Percentiles rank a stretch among this genome's conserved stretches.
These are phyloP conservation scores for Therioaphis trifolii DNA, from an alignment of 2,888 invertebrate genomes.

Conservation along the genomic window DNA sequence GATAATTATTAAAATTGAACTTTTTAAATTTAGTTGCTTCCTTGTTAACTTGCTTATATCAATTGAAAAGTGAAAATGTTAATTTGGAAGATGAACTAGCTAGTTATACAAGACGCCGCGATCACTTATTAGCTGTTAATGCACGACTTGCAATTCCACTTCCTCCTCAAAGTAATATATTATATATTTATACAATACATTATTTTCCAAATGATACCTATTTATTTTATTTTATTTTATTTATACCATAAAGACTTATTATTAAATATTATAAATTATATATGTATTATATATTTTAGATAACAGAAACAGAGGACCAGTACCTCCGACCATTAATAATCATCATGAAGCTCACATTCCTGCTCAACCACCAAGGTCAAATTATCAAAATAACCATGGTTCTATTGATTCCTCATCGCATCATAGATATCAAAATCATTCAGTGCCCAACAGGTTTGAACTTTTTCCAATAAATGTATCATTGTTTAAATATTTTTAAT, in stretches of 20 bases:
- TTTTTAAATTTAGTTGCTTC: constrained; percentile 79
- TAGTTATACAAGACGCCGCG: constrained; percentile 84
- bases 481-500: background rate
- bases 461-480: background rate
- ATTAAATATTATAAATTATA: background rate
- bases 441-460: constrained; percentile 27
- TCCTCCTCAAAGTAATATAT: constrained; percentile 68
- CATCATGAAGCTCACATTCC: constrained; percentile 17
- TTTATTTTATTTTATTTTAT: no score
- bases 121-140: constrained; percentile 94
- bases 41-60: constrained; percentile 91
- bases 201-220: no score
- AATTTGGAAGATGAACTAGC: constrained; percentile 91
- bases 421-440: constrained; percentile 54
- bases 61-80: constrained; percentile 91
- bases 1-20: background rate
- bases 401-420: constrained; percentile 36
- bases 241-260: no score
- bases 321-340: constrained; percentile 26
- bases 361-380: constrained; percentile 25
- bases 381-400: constrained; percentile 34
- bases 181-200: background rate
- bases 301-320: constrained; percentile 30
- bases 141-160: constrained; percentile 91
- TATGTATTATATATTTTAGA: constrained; percentile 21